Evolutionary conservation across 2,888 invertebrate genomes (phyloP).

Genomic region (Tromatobia lineatoria): DNA sequence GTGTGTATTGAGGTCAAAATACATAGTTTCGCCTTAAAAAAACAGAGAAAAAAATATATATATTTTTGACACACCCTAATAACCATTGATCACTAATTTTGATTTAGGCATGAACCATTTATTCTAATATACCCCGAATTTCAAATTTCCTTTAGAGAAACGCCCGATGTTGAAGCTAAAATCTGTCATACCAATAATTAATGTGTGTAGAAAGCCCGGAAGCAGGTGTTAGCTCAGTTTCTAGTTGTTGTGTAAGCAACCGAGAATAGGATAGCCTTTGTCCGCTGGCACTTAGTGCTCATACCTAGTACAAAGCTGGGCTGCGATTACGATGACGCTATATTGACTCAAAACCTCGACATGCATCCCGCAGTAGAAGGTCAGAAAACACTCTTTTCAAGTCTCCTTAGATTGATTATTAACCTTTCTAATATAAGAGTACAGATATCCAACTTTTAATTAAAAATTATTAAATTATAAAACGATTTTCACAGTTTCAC

Average conservation of each 20-base stretch:
- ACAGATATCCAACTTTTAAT: no score
- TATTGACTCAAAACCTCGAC: constrained; percentile 53
- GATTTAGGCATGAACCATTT: no score
- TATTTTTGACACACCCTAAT: no score
- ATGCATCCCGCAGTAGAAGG: constrained; percentile 28
- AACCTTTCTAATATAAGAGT: no score
- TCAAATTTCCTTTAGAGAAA: background rate
- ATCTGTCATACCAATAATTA: background rate
- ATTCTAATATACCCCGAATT: background rate
- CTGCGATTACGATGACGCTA: constrained; percentile 39
- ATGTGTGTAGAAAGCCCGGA: background rate
- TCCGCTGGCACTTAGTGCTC: background rate
- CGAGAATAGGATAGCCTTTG: constrained; percentile 1
- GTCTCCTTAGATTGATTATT: no score
- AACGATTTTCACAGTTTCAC: no score
- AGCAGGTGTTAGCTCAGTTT: background rate
- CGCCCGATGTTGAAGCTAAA: background rate
- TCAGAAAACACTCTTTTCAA: no score
- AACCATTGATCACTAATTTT: no score
- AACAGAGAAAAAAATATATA: no score
- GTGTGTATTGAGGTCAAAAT: no score
- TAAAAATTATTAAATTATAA: no score
- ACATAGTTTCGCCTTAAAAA: no score
- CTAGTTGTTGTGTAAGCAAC: background rate
- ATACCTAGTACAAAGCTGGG: background rate